A percentile compares a stretch with the other conserved stretches of the same genome.
Conservation (phyloP, 1,140 invertebrate species). For the fruit fly (Drosophila melanogaster) region DNA sequence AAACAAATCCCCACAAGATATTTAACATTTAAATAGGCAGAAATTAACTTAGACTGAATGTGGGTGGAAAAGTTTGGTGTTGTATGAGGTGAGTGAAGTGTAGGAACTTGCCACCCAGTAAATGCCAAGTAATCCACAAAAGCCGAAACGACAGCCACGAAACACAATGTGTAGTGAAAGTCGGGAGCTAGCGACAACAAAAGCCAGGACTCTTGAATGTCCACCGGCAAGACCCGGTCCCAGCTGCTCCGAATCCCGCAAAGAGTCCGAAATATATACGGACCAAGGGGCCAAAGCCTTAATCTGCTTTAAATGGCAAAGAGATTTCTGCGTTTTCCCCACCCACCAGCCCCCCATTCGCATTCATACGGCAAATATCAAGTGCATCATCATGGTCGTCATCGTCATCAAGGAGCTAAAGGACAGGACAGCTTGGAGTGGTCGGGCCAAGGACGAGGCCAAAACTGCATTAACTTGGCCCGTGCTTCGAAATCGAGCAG, state of each 20-base stretch:
- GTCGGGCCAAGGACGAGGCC: slow-evolving; percentile 44
- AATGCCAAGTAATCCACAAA: slow-evolving; percentile 74
- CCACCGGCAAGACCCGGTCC: slow-evolving; percentile 16
- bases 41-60: slow-evolving; percentile 66
- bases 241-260: slow-evolving; percentile 20
- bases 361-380: slow-evolving; percentile 79
- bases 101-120: slow-evolving; percentile 41
- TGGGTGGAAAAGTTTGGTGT: neutral
- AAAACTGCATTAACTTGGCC: slow-evolving; percentile 56
- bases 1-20: slow-evolving; percentile 64
- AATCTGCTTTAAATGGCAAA: slow-evolving; percentile 77
- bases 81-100: slow-evolving; percentile 1
- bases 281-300: slow-evolving; percentile 42
- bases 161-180: slow-evolving; percentile 63
- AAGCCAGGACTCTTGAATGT: slow-evolving; percentile 63
- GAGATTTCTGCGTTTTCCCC: slow-evolving; percentile 44
- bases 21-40: slow-evolving; percentile 75
- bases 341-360: slow-evolving; percentile 15
- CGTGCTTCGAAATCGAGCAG: slow-evolving; percentile 29
- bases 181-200: slow-evolving; percentile 69
- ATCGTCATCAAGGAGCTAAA: slow-evolving; percentile 28
- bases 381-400: slow-evolving; percentile 71
- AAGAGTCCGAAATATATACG: slow-evolving; percentile 34
- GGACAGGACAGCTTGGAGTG: slow-evolving; percentile 25
- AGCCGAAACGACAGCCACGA: slow-evolving; percentile 53